These are phyloP conservation scores for Dioctria linearis DNA, from an alignment of 2,888 invertebrate species.

Conservation along the genomic window DNA sequence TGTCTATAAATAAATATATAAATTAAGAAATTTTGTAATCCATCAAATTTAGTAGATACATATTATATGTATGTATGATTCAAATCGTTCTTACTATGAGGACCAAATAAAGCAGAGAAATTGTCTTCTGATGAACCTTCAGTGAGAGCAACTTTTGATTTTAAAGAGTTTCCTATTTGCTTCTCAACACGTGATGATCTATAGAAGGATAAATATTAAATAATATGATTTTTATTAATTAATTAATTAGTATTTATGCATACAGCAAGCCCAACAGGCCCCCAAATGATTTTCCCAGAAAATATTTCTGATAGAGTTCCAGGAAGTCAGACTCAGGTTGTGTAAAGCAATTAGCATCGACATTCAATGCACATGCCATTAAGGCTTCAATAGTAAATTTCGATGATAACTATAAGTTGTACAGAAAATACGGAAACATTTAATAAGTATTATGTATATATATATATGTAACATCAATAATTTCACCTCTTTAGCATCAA, in stretches of 20 bases:
- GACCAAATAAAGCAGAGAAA: conserved; percentile 39
- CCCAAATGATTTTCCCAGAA: conserved; percentile 17
- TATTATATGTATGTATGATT: conserved; percentile 1
- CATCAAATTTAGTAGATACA: no score
- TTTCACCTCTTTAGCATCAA: conserved; percentile 58
- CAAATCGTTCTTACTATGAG: conserved; percentile 37
- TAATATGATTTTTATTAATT: not conserved
- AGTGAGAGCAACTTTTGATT: not conserved
- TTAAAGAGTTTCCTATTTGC: not conserved
- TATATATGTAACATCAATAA: not conserved
- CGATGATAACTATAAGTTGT: conserved; percentile 47
- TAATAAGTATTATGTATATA: conserved; percentile 27
- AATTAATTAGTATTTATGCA: not conserved
- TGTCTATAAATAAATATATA: conserved; percentile 30
- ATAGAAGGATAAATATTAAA: conserved; percentile 7
- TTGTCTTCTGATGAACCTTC: conserved; percentile 17
- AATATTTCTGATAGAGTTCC: conserved; percentile 45
- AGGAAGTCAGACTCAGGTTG: conserved; percentile 54
- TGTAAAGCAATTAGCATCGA: conserved; percentile 56
- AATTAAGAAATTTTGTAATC: not conserved
- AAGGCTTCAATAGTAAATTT: conserved; percentile 57
- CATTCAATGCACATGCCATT: conserved; percentile 52
- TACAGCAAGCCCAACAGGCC: conserved; percentile 15
- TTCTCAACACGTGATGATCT: not conserved
- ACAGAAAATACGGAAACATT: conserved; percentile 35